Evolutionary conservation across 1,140 invertebrate genomes (phyloP).

Genomic region (Acyrthosiphon pisum): DNA sequence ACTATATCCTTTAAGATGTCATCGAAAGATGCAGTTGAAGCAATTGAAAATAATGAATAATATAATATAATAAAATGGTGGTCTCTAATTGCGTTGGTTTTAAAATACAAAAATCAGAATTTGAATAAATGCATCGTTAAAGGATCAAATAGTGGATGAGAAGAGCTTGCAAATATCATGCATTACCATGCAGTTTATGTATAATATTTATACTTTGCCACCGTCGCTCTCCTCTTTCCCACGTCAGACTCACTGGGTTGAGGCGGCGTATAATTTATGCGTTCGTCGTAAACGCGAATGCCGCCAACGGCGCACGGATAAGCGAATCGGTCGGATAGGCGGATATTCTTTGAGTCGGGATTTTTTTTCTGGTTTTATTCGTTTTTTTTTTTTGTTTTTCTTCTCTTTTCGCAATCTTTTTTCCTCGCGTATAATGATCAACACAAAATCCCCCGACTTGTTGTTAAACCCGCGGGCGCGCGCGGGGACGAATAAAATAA

Average conservation of each 20-base stretch:
- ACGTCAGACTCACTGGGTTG: background rate
- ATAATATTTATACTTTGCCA: background rate
- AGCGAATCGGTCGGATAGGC: background rate
- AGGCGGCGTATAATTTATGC: background rate
- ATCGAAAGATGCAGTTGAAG: too few species aligned
- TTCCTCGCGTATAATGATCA: background rate
- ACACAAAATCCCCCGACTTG: background rate
- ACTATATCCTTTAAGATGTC: too few species aligned
- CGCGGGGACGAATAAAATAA: background rate
- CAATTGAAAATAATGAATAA: too few species aligned
- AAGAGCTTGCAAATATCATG: background rate
- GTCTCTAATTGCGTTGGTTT: background rate
- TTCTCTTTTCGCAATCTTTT: background rate
- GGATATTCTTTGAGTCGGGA: background rate
- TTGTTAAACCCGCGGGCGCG: background rate
- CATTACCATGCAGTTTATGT: background rate
- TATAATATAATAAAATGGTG: background rate
- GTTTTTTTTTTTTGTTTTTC: background rate
- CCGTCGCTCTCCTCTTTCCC: background rate
- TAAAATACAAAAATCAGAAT: background rate
- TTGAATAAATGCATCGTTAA: background rate
- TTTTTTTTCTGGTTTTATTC: constrained; percentile 16
- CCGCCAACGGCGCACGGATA: background rate
- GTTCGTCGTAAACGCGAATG: background rate
- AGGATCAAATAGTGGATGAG: background rate